Conservation (phyloP, 2,113 vertebrate genomes). For the Epinephelus cyanopodus region DNA sequence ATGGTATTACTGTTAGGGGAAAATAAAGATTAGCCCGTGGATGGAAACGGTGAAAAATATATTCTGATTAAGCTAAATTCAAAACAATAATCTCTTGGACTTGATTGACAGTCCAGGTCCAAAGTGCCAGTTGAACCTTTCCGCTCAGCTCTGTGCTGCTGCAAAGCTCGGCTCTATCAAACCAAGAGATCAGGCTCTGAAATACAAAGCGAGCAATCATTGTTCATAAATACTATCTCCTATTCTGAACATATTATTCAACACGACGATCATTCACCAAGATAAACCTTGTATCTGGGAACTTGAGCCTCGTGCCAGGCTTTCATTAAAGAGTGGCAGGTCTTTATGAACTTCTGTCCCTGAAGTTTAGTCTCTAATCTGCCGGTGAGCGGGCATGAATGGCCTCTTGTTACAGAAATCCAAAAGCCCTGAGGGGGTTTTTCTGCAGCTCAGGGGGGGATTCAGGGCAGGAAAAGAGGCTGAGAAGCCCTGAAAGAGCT, state of each 20-base stretch:
- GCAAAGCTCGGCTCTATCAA: neutral
- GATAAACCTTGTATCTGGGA: constrained; percentile 26
- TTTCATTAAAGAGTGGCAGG: constrained; percentile 41
- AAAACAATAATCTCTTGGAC: neutral
- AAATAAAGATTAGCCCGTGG: neutral
- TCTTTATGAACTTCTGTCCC: constrained; percentile 54
- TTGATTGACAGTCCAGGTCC: neutral
- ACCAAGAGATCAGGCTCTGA: neutral
- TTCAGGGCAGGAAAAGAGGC: constrained; percentile 67
- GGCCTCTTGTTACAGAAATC: constrained; percentile 79
- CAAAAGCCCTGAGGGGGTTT: constrained; percentile 56
- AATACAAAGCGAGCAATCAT: constrained; percentile 16
- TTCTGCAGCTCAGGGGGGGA: constrained; percentile 82
- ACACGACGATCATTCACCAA: constrained; percentile 19
- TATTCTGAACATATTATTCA: constrained; percentile 32
- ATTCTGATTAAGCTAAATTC: neutral
- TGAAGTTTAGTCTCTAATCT: constrained; percentile 68
- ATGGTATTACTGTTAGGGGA: neutral
- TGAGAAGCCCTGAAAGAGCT: constrained; percentile 86
- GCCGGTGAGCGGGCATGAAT: constrained; percentile 82
- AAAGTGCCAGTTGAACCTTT: neutral
- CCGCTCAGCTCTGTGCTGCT: neutral
- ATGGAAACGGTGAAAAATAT: neutral
- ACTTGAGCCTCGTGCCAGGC: constrained; percentile 13
- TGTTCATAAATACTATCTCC: constrained; percentile 13